Evolutionary conservation across 2,888 invertebrate species (phyloP).

Genomic region (Catocala nupta): DNA sequence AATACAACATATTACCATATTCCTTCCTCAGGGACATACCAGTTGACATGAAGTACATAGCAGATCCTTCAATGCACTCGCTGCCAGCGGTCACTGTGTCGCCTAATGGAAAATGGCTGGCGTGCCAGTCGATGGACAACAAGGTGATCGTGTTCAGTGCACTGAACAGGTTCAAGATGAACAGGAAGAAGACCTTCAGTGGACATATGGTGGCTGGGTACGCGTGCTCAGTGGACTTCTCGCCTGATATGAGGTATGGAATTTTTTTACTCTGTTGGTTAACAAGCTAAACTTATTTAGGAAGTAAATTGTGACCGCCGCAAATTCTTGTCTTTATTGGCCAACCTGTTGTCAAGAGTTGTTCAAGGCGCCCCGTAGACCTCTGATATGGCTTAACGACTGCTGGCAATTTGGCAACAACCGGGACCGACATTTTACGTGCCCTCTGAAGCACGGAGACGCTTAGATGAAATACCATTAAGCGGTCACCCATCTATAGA

Average conservation of each 20-base stretch:
- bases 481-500: too few species aligned
- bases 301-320: too few species aligned
- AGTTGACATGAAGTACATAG: constrained; percentile 99
- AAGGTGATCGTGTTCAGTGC: constrained; percentile 99
- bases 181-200: constrained; percentile 98
- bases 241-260: constrained; percentile 97
- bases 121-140: constrained; percentile 99
- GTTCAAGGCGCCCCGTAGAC: too few species aligned
- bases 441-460: too few species aligned
- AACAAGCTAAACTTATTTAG: too few species aligned
- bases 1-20: neutral
- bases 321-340: too few species aligned
- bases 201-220: constrained; percentile 99
- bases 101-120: constrained; percentile 99
- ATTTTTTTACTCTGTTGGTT: neutral
- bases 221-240: constrained; percentile 98
- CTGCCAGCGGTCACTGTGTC: constrained; percentile 98
- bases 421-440: too few species aligned
- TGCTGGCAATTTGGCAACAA: too few species aligned
- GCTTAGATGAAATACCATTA: too few species aligned
- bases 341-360: too few species aligned
- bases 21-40: constrained; percentile 91
- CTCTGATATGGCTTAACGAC: too few species aligned
- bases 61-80: constrained; percentile 99
- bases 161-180: constrained; percentile 98